Base-by-base conservation (phyloP, 2,888 invertebrate genomes). In the Heteropelma amictum region DNA sequence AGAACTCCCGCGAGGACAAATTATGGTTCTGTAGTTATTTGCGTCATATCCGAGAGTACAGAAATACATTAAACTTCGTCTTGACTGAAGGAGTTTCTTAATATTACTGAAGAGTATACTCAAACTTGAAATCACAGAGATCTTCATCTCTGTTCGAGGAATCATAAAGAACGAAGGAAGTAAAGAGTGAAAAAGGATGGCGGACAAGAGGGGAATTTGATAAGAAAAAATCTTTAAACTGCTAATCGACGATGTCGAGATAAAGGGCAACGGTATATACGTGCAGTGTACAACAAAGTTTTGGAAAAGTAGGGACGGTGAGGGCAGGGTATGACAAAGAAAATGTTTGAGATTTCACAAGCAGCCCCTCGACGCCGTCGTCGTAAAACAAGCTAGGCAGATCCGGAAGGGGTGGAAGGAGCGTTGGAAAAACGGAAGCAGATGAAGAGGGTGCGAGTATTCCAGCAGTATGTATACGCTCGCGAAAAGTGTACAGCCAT, bases 361-460 rank as follows among this genome's bases (percentile, higher is more conserved):
- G 10, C 40, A 60, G 19, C 54, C 61, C 65, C 49, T 71, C 54
- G 67, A 49, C 60, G 53, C 17, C 4, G 61, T n/a, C n/a, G n/a
- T n/a, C n/a, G 19, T 38, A 8, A 40, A 61, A 61, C 65, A 42
- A 54, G 54, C 61, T 23, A 38, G 23, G 53, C 53, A 23, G 40
- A 49, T 70, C 35, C 42, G 45, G 12, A 19, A 69, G 53, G 73
- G 64, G 64, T 58, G 60, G 51, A 38, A 47, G 63, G 35, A 60
- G 49, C 40, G 47, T n/a, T 17, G 56, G 35, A 33, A 42, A 40
- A 58, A 38, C 56, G 35, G 38, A 53, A 35, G 65, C 49, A 7
- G 33, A 63, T 49, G 68, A 70, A 67, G 56, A 67, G 67, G 69
- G 77, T 65, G 49, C 65, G 47, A 63, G 33, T 73, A 73, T 69